Percentiles rank a stretch among this genome's conserved stretches.
phyloP scores from a whole-genome alignment of 2,797 vertebrate species.

The Onychomys torridus region DNA sequence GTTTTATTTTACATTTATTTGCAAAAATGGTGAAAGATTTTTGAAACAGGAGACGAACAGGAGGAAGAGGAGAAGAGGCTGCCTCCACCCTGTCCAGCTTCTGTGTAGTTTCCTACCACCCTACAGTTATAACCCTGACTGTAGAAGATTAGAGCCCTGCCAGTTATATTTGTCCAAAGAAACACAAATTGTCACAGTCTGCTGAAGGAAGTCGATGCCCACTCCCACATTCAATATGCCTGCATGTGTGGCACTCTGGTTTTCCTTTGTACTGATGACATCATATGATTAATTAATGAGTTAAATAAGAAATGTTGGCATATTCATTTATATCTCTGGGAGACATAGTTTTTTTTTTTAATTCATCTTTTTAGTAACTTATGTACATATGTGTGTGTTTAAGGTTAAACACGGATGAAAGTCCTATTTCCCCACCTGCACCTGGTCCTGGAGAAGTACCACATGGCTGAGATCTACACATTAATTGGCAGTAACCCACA shows the following conservation, averaged over 20 bases:
- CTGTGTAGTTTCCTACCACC: neutral
- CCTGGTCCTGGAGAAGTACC: neutral
- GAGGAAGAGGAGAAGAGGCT: neutral
- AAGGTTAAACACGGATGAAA: slow-evolving; percentile 32
- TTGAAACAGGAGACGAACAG: slow-evolving; percentile 7
- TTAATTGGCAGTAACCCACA: neutral
- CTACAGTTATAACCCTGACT: neutral
- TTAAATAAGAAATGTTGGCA: slow-evolving; percentile 48
- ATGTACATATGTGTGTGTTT: neutral
- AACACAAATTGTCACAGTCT: neutral
- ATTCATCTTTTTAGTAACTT: neutral
- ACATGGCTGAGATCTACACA: neutral
- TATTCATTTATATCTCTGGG: neutral
- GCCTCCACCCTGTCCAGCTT: neutral
- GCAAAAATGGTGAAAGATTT: slow-evolving; percentile 47
- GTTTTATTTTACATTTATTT: slow-evolving; percentile 64
- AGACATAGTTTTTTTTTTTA: neutral
- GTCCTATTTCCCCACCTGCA: neutral
- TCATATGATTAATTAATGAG: neutral
- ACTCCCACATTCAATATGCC: neutral
- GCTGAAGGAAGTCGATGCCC: neutral
- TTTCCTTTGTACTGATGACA: slow-evolving; percentile 7
- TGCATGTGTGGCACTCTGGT: neutral
- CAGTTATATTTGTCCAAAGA: slow-evolving; percentile 17
- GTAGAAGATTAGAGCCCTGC: neutral